phyloP scores from a whole-genome alignment of 2,888 invertebrate genomes.

The Slavum lentiscoides region DNA sequence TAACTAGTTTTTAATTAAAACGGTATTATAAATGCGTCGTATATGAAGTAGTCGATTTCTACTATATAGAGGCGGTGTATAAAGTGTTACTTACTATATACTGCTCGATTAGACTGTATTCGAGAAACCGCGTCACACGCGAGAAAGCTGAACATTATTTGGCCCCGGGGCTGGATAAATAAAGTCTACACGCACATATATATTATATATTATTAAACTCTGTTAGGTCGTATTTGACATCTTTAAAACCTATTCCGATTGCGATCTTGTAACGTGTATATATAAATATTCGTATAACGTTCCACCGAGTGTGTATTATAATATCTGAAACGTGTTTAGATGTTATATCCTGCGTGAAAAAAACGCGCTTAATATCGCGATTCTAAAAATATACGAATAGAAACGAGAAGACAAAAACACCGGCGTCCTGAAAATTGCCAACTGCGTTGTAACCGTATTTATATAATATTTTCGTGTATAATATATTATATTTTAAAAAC shows the following conservation, averaged over 20 bases:
- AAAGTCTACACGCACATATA: not conserved
- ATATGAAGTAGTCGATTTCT: too few species aligned
- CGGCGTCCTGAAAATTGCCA: slow-evolving; percentile 7
- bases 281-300: not conserved
- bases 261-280: not conserved
- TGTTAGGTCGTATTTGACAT: slow-evolving; percentile 4
- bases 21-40: not conserved
- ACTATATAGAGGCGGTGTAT: not conserved
- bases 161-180: not conserved
- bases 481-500: too few species aligned
- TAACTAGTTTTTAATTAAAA: slow-evolving; percentile 31
- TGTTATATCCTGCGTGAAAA: not conserved
- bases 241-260: slow-evolving; percentile 15
- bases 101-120: slow-evolving; percentile 6
- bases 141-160: slow-evolving; percentile 36
- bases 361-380: not conserved
- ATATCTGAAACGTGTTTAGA: slow-evolving; percentile 17
- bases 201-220: too few species aligned
- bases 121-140: not conserved
- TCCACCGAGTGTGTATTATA: not conserved
- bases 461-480: not conserved
- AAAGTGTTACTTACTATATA: not conserved
- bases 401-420: slow-evolving; percentile 8
- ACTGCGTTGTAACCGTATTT: slow-evolving; percentile 7
- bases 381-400: slow-evolving; percentile 15